Conservation (phyloP, 2,888 invertebrate species). For the Temnothorax ravouxi region DNA sequence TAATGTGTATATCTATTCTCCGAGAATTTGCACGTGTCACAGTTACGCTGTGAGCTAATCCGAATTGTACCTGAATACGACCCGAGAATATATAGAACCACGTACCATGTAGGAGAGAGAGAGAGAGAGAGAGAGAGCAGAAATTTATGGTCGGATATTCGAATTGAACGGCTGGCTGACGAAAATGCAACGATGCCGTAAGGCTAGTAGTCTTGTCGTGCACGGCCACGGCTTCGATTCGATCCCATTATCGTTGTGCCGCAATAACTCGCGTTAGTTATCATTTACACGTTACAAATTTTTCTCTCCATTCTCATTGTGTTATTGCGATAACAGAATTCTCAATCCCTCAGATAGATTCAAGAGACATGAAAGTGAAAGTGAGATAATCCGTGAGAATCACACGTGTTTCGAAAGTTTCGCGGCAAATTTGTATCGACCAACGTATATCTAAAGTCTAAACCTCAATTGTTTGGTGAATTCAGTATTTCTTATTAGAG, state of each 20-base stretch:
- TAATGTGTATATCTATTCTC: neutral
- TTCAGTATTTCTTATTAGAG: too few relatives aligned
- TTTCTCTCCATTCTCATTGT: neutral
- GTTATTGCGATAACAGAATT: neutral
- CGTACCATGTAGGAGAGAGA: neutral
- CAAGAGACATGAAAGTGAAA: neutral
- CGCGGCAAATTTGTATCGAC: conserved; percentile 6
- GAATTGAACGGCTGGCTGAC: neutral
- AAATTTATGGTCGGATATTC: neutral
- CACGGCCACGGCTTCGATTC: neutral
- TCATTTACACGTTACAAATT: neutral
- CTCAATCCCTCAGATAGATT: neutral
- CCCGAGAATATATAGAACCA: neutral
- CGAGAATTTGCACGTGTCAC: conserved; percentile 2
- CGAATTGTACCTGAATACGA: neutral
- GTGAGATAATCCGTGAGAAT: conserved; percentile 3
- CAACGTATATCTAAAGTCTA: neutral
- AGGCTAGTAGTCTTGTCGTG: neutral
- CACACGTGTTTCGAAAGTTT: conserved; percentile 14
- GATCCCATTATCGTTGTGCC: conserved; percentile 8
- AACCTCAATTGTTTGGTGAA: neutral
- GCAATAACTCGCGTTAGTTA: neutral
- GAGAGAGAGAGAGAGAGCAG: too few relatives aligned
- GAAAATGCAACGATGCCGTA: conserved; percentile 4
- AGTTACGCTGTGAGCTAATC: neutral